phyloP scores from a whole-genome alignment of 1,140 invertebrate species.

The Plectrocnemia conspersa region DNA sequence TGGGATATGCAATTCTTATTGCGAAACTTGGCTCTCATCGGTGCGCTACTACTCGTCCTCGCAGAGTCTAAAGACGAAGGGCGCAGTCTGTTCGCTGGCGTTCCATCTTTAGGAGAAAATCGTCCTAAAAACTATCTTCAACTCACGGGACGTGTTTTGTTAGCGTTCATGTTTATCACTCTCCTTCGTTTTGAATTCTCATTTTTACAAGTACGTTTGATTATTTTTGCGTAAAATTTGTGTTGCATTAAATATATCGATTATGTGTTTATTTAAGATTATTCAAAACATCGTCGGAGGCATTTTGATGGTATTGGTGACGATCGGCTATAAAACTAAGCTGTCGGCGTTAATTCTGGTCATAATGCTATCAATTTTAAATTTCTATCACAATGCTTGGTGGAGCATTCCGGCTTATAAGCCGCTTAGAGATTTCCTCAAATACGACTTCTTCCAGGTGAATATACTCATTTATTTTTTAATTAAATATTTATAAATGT shows the following conservation, averaged over 20 bases:
- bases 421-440: conserved; percentile 96
- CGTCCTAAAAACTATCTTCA: conserved; percentile 97
- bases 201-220: conserved; percentile 74
- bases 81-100: conserved; percentile 93
- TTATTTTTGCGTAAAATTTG: conserved; percentile 4
- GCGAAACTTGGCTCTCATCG: conserved; percentile 93
- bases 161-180: conserved; percentile 99
- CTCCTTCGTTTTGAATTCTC: conserved; percentile 90
- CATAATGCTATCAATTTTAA: conserved; percentile 81
- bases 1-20: conserved; percentile 97
- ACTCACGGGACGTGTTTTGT: conserved; percentile 87
- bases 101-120: conserved; percentile 93
- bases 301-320: conserved; percentile 92
- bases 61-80: conserved; percentile 92
- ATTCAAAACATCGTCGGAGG: conserved; percentile 89
- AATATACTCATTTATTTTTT: conserved; percentile 30
- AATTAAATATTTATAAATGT: conserved; percentile 1
- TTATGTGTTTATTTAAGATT: conserved; percentile 55
- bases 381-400: conserved; percentile 97
- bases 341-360: conserved; percentile 93
- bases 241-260: conserved; percentile 1
- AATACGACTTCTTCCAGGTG: conserved; percentile 99
- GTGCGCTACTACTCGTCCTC: conserved; percentile 88
- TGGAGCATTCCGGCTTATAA: conserved; percentile 94
- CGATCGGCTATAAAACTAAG: conserved; percentile 98